A percentile compares a stretch with the other conserved stretches of the same genome.
Conservation (phyloP, 2,797 vertebrate species). For the Poecilia picta region DNA sequence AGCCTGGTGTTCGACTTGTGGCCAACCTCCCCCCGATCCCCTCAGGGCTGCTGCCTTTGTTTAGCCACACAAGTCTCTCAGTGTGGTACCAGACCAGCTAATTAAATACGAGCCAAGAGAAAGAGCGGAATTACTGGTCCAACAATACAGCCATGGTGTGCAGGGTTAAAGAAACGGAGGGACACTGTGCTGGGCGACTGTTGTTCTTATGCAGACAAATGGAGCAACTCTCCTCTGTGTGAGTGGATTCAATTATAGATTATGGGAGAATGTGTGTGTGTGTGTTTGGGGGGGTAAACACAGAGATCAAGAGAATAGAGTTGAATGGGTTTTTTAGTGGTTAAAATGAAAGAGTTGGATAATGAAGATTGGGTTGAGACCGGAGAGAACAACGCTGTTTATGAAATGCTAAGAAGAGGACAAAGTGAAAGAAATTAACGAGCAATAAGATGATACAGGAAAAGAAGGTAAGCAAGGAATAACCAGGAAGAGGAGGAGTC, state of each 20-base stretch:
- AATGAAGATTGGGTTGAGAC: slow-evolving; percentile 69
- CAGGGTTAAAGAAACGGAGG: slow-evolving; percentile 30
- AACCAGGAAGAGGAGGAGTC: slow-evolving; percentile 10
- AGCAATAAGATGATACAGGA: slow-evolving; percentile 14
- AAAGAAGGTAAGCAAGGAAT: slow-evolving; percentile 1
- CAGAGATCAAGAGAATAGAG: slow-evolving; percentile 66
- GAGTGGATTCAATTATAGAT: slow-evolving; percentile 83
- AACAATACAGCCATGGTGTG: slow-evolving; percentile 40
- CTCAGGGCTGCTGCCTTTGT: slow-evolving; percentile 21
- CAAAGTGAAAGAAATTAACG: background rate
- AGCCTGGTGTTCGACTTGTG: slow-evolving; percentile 2
- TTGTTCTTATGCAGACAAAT: slow-evolving; percentile 31
- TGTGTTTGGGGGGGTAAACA: slow-evolving; percentile 31
- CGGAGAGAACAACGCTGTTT: slow-evolving; percentile 25
- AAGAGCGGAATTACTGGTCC: slow-evolving; percentile 54
- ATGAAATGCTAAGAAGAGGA: slow-evolving; percentile 19
- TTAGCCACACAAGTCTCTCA: slow-evolving; percentile 39
- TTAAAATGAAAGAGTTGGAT: slow-evolving; percentile 64
- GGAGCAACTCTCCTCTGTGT: slow-evolving; percentile 58
- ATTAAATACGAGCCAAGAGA: slow-evolving; percentile 60
- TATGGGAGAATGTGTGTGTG: slow-evolving; percentile 42
- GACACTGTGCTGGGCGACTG: slow-evolving; percentile 11
- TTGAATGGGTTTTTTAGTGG: slow-evolving; percentile 74
- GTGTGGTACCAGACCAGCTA: slow-evolving; percentile 37
- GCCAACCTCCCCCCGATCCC: background rate